phyloP scores from a whole-genome alignment of 1,140 invertebrate species.

The Potamilus streckersoni region DNA sequence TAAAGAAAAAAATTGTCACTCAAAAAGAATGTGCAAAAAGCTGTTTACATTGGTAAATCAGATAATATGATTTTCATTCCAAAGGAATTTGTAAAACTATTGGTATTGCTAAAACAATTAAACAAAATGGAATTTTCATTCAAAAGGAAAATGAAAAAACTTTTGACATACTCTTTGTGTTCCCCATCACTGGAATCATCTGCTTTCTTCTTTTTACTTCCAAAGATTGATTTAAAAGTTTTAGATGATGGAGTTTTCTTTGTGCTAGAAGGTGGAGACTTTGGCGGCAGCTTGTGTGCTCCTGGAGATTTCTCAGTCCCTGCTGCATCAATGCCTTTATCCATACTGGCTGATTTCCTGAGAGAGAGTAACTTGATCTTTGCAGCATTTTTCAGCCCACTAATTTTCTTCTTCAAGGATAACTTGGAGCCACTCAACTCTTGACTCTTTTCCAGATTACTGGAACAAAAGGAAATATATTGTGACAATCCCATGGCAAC shows the following conservation, averaged over 20 bases:
- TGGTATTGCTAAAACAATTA: too few relatives aligned
- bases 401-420: conserved; percentile 32
- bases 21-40: too few relatives aligned
- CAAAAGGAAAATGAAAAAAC: background rate
- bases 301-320: conserved; percentile 1
- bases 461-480: conserved; percentile 10
- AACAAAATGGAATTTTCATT: too few relatives aligned
- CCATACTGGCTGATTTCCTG: conserved; percentile 40
- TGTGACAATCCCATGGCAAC: too few relatives aligned
- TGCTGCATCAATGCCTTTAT: conserved; percentile 27
- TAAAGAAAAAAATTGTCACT: too few relatives aligned
- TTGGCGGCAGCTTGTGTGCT: background rate
- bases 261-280: conserved; percentile 7
- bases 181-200: conserved; percentile 1
- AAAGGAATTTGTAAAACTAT: too few relatives aligned
- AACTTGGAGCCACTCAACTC: conserved; percentile 35
- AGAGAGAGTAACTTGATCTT: conserved; percentile 30
- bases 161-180: background rate
- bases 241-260: conserved; percentile 39
- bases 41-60: too few relatives aligned
- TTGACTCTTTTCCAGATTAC: conserved; percentile 27
- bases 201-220: conserved; percentile 33
- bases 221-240: conserved; percentile 37
- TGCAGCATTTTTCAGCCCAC: conserved; percentile 2
- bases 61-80: too few relatives aligned